Evolutionary conservation across 2,888 invertebrate species (phyloP).

Genomic region (Hermodice carunculata): DNA sequence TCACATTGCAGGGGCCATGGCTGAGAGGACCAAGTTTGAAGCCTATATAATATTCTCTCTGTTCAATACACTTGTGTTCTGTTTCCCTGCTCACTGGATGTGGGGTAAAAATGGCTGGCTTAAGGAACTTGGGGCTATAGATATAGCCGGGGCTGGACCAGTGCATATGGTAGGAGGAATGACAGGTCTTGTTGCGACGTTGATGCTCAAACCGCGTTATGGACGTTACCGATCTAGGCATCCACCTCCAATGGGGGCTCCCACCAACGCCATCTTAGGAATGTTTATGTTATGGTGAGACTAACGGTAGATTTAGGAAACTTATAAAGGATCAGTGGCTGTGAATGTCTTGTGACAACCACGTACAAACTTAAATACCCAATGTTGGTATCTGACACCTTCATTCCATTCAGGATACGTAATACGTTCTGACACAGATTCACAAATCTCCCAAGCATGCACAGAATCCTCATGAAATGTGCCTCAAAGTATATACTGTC

Average conservation of each 20-base stretch:
- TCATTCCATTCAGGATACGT: no score
- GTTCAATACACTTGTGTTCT: slow-evolving; percentile 61
- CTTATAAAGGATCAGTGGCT: no score
- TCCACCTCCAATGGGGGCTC: slow-evolving; percentile 54
- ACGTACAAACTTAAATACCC: no score
- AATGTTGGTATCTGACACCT: no score
- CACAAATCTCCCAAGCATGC: no score
- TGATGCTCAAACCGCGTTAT: slow-evolving; percentile 58
- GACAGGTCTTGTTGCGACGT: slow-evolving; percentile 63
- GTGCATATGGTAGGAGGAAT: slow-evolving; percentile 67
- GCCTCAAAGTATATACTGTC: no score
- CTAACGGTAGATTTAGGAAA: background rate
- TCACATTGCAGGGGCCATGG: slow-evolving; percentile 63
- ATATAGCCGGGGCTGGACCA: slow-evolving; percentile 66
- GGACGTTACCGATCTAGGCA: slow-evolving; percentile 49
- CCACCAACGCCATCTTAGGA: slow-evolving; percentile 61
- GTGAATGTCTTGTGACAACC: no score
- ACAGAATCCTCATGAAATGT: no score
- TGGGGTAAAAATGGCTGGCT: slow-evolving; percentile 67
- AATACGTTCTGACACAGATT: no score
- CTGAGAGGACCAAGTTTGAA: slow-evolving; percentile 61
- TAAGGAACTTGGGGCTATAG: slow-evolving; percentile 50
- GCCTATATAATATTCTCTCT: slow-evolving; percentile 64
- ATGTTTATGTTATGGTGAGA: slow-evolving; percentile 66
- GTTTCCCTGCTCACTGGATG: slow-evolving; percentile 70